Evolutionary conservation across 2,797 vertebrate species (phyloP), one percentile per base, ranked within the genome.

Genomic region (Aratinga solstitialis): DNA sequence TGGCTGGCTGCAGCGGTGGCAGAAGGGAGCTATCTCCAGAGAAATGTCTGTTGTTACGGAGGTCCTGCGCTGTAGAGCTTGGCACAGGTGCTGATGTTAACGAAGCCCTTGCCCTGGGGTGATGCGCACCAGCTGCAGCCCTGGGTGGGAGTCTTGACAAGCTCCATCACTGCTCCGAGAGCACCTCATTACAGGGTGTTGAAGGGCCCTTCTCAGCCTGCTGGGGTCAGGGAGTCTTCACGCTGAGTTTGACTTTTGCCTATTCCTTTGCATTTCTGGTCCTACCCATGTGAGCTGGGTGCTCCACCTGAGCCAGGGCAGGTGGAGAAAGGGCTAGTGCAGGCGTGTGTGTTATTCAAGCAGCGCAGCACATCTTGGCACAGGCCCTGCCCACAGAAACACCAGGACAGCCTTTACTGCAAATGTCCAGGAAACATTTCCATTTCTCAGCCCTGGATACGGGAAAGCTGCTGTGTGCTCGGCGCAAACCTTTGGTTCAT

Each of bases 251-350:
- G 61, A 19, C 32, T n/a, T 59, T 78, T n/a, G 59, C 11, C 32
- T n/a, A 11, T 47, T 27, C 6, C 36, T 67, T 66, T 11, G 7
- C 10, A 2, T 77, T 71, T 74, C 65, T 80, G 22, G 9, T 48
- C 48, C 56, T 71, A 0, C 0, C 1, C 21, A 5, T 9, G 51
- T 78, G 79, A 40, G 14, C 26, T 40, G 59, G 9, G 8, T 53
- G 24, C 18, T 77, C 34, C 36, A 10, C 7, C 45, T 7, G 63
- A 13, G 63, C 47, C 9, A 10, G 40, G 10, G 13, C 30, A 47
- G 32, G 3, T n/a, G 71, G 36, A 42, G 42, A 15, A 79, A 22
- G 58, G 24, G 13, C 43, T 20, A 2, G 7, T 6, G 26, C 30
- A 34, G 51, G 32, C 34, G 6, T 2, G 24, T 27, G 72, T 71